phyloP scores from a whole-genome alignment of 2,888 invertebrate genomes.

The Hypomecis atomaria region DNA sequence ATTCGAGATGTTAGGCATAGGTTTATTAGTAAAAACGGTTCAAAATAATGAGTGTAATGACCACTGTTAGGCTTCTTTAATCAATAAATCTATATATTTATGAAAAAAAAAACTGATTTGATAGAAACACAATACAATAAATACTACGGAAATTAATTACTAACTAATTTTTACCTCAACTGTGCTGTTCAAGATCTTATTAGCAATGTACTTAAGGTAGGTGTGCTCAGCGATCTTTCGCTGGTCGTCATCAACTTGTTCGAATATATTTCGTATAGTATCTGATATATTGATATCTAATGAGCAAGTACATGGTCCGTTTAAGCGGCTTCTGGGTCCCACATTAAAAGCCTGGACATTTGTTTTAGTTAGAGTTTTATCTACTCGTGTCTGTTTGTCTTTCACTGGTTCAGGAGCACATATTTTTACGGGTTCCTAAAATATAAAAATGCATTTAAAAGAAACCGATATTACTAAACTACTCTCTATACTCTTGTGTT shows the following conservation, averaged over 20 bases:
- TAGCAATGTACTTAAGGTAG: conserved; percentile 74
- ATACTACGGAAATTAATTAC: conserved; percentile 1
- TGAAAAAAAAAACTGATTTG: no score
- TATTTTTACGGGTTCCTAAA: conserved; percentile 64
- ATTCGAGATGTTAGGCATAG: no score
- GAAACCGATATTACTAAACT: not conserved
- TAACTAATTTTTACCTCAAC: conserved; percentile 60
- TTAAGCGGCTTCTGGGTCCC: conserved; percentile 59
- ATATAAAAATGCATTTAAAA: not conserved
- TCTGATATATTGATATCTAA: conserved; percentile 72
- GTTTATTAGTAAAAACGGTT: no score
- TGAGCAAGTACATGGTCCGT: conserved; percentile 75
- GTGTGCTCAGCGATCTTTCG: conserved; percentile 69
- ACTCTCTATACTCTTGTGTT: no score
- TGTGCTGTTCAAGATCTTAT: conserved; percentile 65
- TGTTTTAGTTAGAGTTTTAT: conserved; percentile 66
- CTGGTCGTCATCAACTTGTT: conserved; percentile 75
- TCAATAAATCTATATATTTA: no score
- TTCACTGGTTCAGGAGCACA: conserved; percentile 53
- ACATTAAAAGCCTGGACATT: conserved; percentile 71
- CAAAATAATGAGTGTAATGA: no score
- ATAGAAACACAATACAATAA: no score
- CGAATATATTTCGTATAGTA: conserved; percentile 75
- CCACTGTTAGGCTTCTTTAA: no score
- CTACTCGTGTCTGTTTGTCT: conserved; percentile 51